These are phyloP conservation scores for Sebastes nivosus DNA, from an alignment of 2,797 vertebrate genomes.

Conservation along the genomic window DNA sequence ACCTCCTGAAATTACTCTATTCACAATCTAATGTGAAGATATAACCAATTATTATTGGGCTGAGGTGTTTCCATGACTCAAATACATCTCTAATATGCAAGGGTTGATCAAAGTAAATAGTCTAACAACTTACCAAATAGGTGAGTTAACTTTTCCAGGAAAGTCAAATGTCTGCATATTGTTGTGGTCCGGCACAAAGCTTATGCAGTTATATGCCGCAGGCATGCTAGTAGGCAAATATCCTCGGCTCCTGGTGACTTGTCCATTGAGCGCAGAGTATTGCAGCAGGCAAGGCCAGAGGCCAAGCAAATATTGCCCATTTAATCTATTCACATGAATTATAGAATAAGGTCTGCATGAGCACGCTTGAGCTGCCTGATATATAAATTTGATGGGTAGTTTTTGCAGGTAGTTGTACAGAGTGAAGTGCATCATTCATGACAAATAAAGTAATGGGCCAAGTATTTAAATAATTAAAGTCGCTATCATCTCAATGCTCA, in stretches of 20 bases:
- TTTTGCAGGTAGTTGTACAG: conserved; percentile 51
- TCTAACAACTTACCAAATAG: conserved; percentile 12
- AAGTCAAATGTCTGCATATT: conserved; percentile 60
- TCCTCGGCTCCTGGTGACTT: conserved; percentile 63
- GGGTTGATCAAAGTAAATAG: neutral
- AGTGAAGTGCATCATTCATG: conserved; percentile 64
- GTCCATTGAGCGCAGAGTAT: conserved; percentile 58
- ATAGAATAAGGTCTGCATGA: conserved; percentile 73
- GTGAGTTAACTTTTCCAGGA: conserved; percentile 32
- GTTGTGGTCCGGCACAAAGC: conserved; percentile 49
- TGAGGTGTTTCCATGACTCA: conserved; percentile 5
- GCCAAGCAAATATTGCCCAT: conserved; percentile 75
- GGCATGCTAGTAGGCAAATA: conserved; percentile 73
- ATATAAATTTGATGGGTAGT: conserved; percentile 67
- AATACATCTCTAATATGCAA: neutral
- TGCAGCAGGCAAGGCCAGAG: conserved; percentile 71
- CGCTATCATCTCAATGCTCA: conserved; percentile 26
- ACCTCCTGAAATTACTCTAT: conserved; percentile 11
- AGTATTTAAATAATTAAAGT: conserved; percentile 71
- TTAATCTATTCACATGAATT: conserved; percentile 76
- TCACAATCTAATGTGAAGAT: conserved; percentile 4
- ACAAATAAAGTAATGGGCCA: conserved; percentile 55
- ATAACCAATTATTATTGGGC: neutral
- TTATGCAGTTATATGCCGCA: conserved; percentile 53
- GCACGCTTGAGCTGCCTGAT: conserved; percentile 53